Percentiles rank a stretch among this genome's conserved stretches.
Evolutionary conservation across 2,113 vertebrate species (phyloP).

Genomic region (Calypte anna): DNA sequence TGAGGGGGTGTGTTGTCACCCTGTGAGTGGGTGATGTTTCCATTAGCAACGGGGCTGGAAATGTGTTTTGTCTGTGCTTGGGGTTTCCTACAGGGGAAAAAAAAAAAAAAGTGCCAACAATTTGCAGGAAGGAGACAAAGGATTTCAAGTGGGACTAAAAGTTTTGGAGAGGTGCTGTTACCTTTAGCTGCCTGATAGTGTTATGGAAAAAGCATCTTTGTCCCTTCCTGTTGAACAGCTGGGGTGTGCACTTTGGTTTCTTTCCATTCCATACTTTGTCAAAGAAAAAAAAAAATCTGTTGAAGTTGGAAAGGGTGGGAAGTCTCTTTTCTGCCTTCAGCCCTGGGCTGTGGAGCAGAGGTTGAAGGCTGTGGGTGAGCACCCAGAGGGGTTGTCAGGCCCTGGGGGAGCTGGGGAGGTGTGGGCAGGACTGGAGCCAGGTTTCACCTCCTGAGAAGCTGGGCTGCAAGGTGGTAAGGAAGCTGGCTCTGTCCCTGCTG

Average conservation of each 20-base stretch:
- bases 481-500: neutral
- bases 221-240: neutral
- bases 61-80: neutral
- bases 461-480: neutral
- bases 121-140: neutral
- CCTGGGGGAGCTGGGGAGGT: neutral
- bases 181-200: fast-evolving
- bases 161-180: neutral
- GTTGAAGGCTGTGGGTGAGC: neutral
- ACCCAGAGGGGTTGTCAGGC: neutral
- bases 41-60: fast-evolving
- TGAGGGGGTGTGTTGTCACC: neutral
- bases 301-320: neutral
- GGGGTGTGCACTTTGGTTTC: neutral
- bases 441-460: neutral
- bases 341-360: neutral
- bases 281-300: neutral
- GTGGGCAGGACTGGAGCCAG: neutral
- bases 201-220: neutral
- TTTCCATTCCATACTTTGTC: neutral
- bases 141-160: neutral
- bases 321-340: neutral
- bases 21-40: fast-evolving
- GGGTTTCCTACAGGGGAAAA: neutral
- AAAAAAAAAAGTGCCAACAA: neutral